Evolutionary conservation across 2,888 invertebrate genomes (phyloP), one percentile per base, ranked within the genome.

Genomic region (Saturnia pavonia): DNA sequence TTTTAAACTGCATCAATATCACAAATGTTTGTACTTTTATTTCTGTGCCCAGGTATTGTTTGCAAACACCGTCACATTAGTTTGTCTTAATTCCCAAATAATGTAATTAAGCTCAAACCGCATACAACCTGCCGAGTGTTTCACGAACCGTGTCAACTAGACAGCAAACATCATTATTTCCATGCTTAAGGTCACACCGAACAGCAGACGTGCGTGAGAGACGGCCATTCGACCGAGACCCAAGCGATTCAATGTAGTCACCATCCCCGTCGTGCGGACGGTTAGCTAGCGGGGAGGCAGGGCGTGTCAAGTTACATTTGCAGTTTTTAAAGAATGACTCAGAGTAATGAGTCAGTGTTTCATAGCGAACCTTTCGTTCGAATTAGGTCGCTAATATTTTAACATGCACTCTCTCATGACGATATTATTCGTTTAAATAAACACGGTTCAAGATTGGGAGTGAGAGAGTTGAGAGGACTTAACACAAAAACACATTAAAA

Each of bases 191-290:
- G 75, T 77, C 77, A 74, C 60, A 67, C 27, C 69, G 67, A 34
- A n/a, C 71, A 71, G 48, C 68, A 70, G 85, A 88, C 88, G 84
- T 88, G 87, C 87, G 85, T 86, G 84, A 84, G 85, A 82, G 81
- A 65, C 34, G 74, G 76, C 88, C 86, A 84, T 71, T 73, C 7
- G 68, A 71, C 34, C 67, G 4, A 75, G 88, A 83, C 74, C 85
- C 72, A 71, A 70, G 73, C 70, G 76, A 77, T 76, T 75, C 77
- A 74, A 81, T 81, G 75, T 75, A 76, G 68, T 75, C 72, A 71
- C 76, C 79, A 19, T 65, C 74, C 69, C 70, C 57, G 69, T 42
- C 72, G 66, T 60, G 51, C 27, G 51, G 68, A 65, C 71, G 7
- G 34, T 65, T 45, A 14, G 54, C 22, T 45, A 42, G 27, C 57